Conservation (phyloP, 2,797 vertebrate species). For the Myoxocephalus aenaeus region DNA sequence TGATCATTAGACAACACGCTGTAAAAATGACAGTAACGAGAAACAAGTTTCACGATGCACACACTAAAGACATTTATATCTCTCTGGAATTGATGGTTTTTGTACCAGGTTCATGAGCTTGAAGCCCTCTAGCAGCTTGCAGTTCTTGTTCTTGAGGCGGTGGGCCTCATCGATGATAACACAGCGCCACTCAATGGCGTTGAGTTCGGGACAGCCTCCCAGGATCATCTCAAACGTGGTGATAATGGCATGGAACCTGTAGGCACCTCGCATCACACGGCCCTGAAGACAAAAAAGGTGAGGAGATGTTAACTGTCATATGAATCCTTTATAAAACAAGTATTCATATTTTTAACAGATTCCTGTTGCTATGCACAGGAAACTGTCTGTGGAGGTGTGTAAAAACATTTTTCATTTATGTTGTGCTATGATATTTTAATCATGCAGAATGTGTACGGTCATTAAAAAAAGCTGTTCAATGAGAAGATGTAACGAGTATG, state of each 20-base stretch:
- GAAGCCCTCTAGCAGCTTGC: conserved; percentile 97
- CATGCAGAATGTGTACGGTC: not conserved
- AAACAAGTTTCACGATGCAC: not conserved
- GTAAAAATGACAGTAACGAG: not conserved
- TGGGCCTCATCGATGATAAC: conserved; percentile 99
- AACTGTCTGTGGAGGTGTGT: not conserved
- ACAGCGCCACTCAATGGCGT: conserved; percentile 97
- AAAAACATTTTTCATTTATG: not conserved
- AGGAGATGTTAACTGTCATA: not conserved
- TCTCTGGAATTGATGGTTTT: not conserved
- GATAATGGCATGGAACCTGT: conserved; percentile 96
- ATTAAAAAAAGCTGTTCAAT: not conserved
- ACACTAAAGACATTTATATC: not conserved
- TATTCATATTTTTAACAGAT: not conserved
- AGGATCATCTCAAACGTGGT: conserved; percentile 99
- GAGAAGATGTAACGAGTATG: not conserved
- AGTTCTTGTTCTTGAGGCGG: conserved; percentile 99
- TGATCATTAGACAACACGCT: not conserved
- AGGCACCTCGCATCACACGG: conserved; percentile 89
- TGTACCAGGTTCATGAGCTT: conserved; percentile 98
- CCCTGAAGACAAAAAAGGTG: conserved; percentile 79
- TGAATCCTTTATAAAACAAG: not conserved
- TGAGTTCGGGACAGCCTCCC: conserved; percentile 96
- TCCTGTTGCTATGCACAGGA: not conserved
- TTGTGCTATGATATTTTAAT: not conserved